A percentile compares a stretch with the other conserved stretches of the same genome.
Conservation (phyloP, 2,797 vertebrate species). For the Perodicticus potto region DNA sequence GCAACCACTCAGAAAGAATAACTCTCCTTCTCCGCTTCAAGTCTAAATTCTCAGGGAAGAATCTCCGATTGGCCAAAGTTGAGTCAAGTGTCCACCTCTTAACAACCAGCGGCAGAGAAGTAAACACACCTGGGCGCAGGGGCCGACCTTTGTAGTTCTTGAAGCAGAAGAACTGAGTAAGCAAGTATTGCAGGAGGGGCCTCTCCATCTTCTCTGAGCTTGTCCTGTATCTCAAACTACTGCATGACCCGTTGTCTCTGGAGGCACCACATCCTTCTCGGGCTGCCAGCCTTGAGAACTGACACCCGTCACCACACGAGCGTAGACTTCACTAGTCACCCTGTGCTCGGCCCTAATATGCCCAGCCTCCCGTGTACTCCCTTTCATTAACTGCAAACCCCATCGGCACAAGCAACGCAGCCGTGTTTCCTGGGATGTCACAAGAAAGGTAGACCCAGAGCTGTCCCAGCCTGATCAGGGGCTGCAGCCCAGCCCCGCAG, state of each 20-base stretch:
- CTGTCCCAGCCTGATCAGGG: background rate
- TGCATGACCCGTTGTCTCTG: background rate
- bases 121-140: background rate
- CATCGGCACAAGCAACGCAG: background rate
- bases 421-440: background rate
- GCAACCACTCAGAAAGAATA: background rate
- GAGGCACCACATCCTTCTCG: background rate
- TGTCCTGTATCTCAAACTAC: background rate
- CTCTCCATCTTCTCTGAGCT: background rate
- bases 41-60: slow-evolving; percentile 16
- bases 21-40: background rate
- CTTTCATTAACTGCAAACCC: background rate
- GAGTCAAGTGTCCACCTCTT: background rate
- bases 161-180: background rate
- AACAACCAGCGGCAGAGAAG: background rate
- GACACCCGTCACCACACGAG: background rate
- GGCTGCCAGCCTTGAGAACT: background rate
- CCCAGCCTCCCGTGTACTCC: background rate
- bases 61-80: background rate
- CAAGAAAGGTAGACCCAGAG: background rate
- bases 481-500: background rate
- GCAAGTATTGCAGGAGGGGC: background rate
- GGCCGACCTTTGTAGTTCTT: background rate
- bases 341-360: background rate
- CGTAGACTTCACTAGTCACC: background rate